Conservation (phyloP, 2,888 invertebrate species). For the Lottia gigantea region DNA sequence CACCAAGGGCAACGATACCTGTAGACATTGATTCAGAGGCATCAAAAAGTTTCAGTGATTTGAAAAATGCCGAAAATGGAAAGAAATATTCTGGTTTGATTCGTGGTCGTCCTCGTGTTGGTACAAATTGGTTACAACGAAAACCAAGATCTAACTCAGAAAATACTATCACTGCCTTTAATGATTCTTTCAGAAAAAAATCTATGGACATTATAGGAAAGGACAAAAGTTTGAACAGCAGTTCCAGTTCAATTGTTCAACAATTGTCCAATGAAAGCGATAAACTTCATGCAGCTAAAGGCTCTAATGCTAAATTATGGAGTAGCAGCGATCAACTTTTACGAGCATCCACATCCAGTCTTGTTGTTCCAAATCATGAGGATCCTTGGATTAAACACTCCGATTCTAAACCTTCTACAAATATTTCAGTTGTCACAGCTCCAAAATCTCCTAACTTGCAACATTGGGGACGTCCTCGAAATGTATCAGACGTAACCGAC, state of each 20-base stretch:
- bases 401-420: constrained; percentile 11
- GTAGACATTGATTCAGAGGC: not conserved
- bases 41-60: constrained; percentile 6
- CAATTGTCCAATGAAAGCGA: constrained; percentile 14
- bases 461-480: constrained; percentile 18
- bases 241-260: constrained; percentile 16
- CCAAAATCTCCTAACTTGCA: not conserved
- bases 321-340: constrained; percentile 41
- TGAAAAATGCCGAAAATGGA: not conserved
- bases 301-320: constrained; percentile 40
- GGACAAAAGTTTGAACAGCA: constrained; percentile 21
- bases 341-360: constrained; percentile 41
- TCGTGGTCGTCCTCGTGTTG: not conserved
- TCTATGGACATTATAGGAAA: constrained; percentile 39
- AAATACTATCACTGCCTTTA: constrained; percentile 43
- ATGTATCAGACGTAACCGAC: constrained; percentile 27
- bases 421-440: not conserved
- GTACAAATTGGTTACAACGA: constrained; percentile 3
- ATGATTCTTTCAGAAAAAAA: constrained; percentile 43
- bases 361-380: constrained; percentile 39
- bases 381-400: constrained; percentile 48
- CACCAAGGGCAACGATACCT: not conserved
- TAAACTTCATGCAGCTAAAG: not conserved
- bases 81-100: not conserved
- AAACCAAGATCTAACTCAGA: constrained; percentile 15